Evolutionary conservation across 1,140 invertebrate genomes (phyloP).

Genomic region (Macrostomum lignano): DNA sequence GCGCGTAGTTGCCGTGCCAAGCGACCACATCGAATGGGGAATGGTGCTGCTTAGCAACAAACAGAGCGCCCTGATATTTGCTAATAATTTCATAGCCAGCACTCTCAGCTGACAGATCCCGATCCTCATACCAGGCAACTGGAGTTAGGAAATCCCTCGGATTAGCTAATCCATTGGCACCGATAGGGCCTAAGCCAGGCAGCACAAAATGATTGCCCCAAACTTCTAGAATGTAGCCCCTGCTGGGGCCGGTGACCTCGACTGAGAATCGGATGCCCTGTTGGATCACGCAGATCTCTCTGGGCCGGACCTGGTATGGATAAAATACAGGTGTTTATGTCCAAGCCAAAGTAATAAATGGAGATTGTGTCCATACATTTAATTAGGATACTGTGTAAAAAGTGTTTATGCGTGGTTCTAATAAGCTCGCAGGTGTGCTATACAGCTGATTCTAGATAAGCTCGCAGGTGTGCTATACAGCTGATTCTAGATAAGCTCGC

Average conservation of each 20-base stretch:
- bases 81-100: slow-evolving; percentile 40
- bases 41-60: slow-evolving; percentile 46
- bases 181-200: slow-evolving; percentile 77
- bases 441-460: too few relatives aligned
- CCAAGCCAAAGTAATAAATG: too few relatives aligned
- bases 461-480: too few relatives aligned
- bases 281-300: slow-evolving; percentile 78
- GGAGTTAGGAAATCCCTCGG: slow-evolving; percentile 75
- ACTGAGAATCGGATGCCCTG: slow-evolving; percentile 75
- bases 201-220: slow-evolving; percentile 70
- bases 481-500: too few relatives aligned
- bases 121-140: slow-evolving; percentile 39
- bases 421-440: too few relatives aligned
- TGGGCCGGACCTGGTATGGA: slow-evolving; percentile 51
- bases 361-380: too few relatives aligned
- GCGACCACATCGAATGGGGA: slow-evolving; percentile 91
- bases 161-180: slow-evolving; percentile 82
- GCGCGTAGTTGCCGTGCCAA: slow-evolving; percentile 94
- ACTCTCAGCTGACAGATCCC: slow-evolving; percentile 9
- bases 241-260: slow-evolving; percentile 38
- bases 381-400: too few relatives aligned
- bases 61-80: slow-evolving; percentile 68
- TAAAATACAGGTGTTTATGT: too few relatives aligned
- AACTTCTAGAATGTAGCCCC: slow-evolving; percentile 83
- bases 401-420: too few relatives aligned